A percentile compares a stretch with the other conserved stretches of the same genome.
Evolutionary conservation across 2,113 vertebrate species (phyloP).

Genomic region (Etheostoma spectabile): DNA sequence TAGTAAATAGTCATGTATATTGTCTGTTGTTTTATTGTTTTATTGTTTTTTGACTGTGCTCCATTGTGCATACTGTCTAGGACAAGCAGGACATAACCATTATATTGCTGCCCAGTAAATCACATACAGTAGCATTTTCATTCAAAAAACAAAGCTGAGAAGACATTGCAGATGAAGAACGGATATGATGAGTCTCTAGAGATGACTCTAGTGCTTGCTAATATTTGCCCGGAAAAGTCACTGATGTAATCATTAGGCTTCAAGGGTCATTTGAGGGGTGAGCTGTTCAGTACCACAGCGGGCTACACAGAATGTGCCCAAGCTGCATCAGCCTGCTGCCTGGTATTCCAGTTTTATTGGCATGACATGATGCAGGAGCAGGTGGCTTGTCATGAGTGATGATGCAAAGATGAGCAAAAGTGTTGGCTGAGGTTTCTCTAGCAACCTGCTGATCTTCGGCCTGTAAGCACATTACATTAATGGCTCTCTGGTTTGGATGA

Average conservation of each 20-base stretch:
- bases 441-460: conserved; percentile 39
- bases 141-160: not conserved
- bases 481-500: conserved; percentile 16
- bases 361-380: conserved; percentile 51
- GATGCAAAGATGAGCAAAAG: conserved; percentile 17
- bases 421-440: conserved; percentile 29
- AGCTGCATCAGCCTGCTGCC: conserved; percentile 33
- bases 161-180: conserved; percentile 28
- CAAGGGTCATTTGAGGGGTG: conserved; percentile 18
- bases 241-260: conserved; percentile 37
- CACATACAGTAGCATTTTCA: conserved; percentile 1
- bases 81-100: conserved; percentile 3
- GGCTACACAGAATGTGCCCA: conserved; percentile 23
- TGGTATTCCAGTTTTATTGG: conserved; percentile 34
- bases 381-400: conserved; percentile 55
- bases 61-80: not conserved
- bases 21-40: not conserved
- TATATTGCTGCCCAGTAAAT: not conserved
- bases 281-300: conserved; percentile 35
- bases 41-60: not conserved
- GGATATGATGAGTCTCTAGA: conserved; percentile 10
- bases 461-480: not conserved
- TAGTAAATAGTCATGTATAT: not conserved
- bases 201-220: conserved; percentile 22
- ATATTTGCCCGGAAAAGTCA: conserved; percentile 48